Evolutionary conservation across 2,113 vertebrate genomes (phyloP).

Genomic region (Leptodactylus fuscus): DNA sequence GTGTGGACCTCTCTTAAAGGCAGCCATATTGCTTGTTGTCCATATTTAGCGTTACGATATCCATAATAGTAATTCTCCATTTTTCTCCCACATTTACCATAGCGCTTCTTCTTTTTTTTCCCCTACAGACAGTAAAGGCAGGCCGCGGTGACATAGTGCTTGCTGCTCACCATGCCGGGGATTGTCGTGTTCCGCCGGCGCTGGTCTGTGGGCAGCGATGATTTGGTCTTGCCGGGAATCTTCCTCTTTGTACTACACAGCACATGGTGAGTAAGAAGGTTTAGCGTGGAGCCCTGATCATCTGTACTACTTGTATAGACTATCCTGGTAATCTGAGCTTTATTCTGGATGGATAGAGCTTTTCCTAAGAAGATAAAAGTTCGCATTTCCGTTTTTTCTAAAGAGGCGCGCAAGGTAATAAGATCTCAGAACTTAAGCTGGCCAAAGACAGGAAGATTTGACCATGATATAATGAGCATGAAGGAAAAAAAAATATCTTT

Average conservation of each 20-base stretch:
- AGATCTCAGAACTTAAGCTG: neutral
- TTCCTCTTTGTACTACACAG: constrained; percentile 98
- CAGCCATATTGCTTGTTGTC: neutral
- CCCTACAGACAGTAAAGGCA: constrained; percentile 27
- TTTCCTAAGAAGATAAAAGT: neutral
- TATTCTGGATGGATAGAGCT: neutral
- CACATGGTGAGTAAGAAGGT: constrained; percentile 85
- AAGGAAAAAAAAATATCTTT: too few relatives aligned
- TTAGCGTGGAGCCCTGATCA: neutral
- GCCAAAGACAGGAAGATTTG: neutral
- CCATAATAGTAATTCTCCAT: too few relatives aligned
- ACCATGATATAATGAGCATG: neutral
- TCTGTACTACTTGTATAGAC: neutral
- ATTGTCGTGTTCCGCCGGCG: constrained; percentile 99
- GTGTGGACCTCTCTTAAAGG: too few relatives aligned
- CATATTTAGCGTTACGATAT: too few relatives aligned
- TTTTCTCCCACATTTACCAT: too few relatives aligned
- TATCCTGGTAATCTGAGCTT: neutral
- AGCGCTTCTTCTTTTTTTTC: fast-evolving
- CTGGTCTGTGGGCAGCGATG: constrained; percentile 99
- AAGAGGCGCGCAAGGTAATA: neutral
- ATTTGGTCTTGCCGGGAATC: constrained; percentile 97
- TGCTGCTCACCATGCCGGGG: constrained; percentile 86
- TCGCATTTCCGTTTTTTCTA: neutral
- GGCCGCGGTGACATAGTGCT: constrained; percentile 56